phyloP scores from a whole-genome alignment of 1,140 invertebrate genomes.

The Sarcophaga peregrina region DNA sequence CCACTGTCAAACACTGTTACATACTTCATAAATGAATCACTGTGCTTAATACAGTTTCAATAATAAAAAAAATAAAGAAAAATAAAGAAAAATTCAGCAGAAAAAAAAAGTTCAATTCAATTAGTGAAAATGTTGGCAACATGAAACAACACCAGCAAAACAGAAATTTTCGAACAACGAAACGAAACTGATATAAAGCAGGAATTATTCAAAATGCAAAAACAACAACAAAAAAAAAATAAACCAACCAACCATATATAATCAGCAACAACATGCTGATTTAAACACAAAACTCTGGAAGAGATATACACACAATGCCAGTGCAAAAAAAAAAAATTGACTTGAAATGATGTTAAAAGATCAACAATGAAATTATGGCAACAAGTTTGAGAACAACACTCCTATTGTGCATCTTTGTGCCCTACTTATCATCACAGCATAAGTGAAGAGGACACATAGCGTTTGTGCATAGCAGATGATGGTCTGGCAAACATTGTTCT shows the following conservation, averaged over 20 bases:
- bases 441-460: too few species aligned
- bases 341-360: constrained; percentile 36
- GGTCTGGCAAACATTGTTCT: too few species aligned
- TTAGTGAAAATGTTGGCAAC: constrained; percentile 38
- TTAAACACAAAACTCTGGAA: background rate
- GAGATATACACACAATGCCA: too few species aligned
- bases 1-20: too few species aligned
- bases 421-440: too few species aligned
- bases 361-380: constrained; percentile 37
- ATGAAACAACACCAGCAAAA: constrained; percentile 11
- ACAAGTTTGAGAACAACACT: constrained; percentile 28
- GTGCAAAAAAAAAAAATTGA: background rate
- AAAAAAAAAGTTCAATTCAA: constrained; percentile 40
- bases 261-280: constrained; percentile 36
- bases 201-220: background rate
- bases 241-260: background rate
- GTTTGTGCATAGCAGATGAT: too few species aligned
- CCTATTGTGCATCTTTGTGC: background rate
- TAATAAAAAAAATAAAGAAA: too few species aligned
- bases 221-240: background rate
- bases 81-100: background rate
- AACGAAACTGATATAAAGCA: background rate
- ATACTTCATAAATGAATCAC: too few species aligned
- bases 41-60: too few species aligned
- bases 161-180: background rate